Evolutionary conservation across 2,797 vertebrate genomes (phyloP).

Genomic region (Ispidina lecontei): DNA sequence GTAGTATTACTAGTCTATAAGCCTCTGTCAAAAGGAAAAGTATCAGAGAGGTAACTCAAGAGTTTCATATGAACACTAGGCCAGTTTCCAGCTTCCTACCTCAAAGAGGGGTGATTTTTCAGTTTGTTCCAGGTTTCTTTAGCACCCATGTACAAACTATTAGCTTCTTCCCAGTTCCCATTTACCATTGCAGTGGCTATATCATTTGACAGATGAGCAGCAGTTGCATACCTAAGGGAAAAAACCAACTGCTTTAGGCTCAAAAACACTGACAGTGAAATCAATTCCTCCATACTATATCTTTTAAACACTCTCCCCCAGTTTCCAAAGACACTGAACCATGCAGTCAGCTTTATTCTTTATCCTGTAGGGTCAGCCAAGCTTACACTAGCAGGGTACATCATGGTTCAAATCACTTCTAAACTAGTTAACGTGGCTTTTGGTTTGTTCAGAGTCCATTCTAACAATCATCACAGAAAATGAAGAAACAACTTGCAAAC

Average conservation of each 20-base stretch:
- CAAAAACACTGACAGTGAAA: neutral
- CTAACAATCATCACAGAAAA: neutral
- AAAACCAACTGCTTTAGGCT: neutral
- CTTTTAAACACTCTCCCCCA: neutral
- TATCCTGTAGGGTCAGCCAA: neutral
- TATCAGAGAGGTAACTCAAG: neutral
- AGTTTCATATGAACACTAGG: neutral
- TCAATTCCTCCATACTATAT: neutral
- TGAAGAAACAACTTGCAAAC: neutral
- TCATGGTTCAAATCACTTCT: neutral
- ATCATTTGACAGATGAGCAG: slow-evolving; percentile 85
- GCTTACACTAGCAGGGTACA: neutral
- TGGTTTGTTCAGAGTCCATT: neutral
- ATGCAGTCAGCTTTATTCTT: neutral
- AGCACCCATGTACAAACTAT: slow-evolving; percentile 81
- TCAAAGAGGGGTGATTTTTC: slow-evolving; percentile 80
- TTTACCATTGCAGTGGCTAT: slow-evolving; percentile 83
- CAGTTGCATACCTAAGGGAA: slow-evolving; percentile 83
- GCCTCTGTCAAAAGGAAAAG: neutral
- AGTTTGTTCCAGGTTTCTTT: slow-evolving; percentile 83
- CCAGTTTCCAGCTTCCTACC: slow-evolving; percentile 72
- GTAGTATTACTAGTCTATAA: neutral
- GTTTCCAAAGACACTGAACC: neutral
- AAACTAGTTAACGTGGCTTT: neutral
- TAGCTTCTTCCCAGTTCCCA: slow-evolving; percentile 89